Conservation (phyloP, 1,140 invertebrate genomes). For the Triops cancriformis region DNA sequence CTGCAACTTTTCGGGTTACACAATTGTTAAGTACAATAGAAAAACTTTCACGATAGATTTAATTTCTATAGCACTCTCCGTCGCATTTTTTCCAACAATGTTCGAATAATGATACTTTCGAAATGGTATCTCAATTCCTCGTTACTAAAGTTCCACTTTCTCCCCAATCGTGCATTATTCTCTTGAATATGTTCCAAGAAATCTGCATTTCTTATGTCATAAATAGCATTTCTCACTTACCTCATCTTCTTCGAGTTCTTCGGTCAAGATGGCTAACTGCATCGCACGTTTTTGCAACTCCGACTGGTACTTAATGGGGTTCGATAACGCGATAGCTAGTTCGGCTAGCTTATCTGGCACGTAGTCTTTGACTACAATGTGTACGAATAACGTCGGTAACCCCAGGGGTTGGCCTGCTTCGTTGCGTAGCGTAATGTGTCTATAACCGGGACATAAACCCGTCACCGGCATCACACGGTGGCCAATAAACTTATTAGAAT, state of each 20-base stretch:
- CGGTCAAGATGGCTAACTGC: conserved; percentile 80
- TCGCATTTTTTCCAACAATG: no score
- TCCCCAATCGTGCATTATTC: no score
- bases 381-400: conserved; percentile 79
- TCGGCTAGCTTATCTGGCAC: conserved; percentile 89
- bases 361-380: conserved; percentile 91
- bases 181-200: no score
- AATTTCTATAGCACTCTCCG: no score
- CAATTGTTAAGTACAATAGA: not conserved
- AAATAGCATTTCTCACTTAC: not conserved
- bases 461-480: conserved; percentile 93
- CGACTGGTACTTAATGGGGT: conserved; percentile 94
- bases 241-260: conserved; percentile 51
- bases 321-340: conserved; percentile 82
- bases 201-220: no score
- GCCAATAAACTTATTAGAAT: conserved; percentile 85
- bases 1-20: no score
- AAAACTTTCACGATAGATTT: not conserved
- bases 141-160: no score
- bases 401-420: conserved; percentile 91
- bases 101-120: no score
- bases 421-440: conserved; percentile 75
- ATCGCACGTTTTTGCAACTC: conserved; percentile 84
- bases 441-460: conserved; percentile 87
- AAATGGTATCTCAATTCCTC: no score